A percentile compares a stretch with the other conserved stretches of the same genome.
phyloP scores from a whole-genome alignment of 2,797 vertebrate genomes.

The Lindbergichthys nudifrons region DNA sequence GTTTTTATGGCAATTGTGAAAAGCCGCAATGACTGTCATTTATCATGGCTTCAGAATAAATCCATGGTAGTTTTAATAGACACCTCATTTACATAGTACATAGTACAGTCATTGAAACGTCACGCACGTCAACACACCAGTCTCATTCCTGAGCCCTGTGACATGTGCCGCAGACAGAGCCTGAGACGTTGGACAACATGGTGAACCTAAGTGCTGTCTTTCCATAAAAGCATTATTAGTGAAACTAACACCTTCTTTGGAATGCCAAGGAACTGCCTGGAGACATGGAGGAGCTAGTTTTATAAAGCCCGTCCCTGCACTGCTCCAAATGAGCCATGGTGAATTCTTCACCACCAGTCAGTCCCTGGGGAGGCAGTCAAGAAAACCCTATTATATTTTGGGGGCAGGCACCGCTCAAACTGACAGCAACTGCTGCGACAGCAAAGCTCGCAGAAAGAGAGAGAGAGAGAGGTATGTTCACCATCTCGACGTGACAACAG shows the following conservation, averaged over 20 bases:
- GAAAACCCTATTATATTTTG: slow-evolving; percentile 87
- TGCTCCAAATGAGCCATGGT: slow-evolving; percentile 81
- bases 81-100: slow-evolving; percentile 50
- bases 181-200: slow-evolving; percentile 52
- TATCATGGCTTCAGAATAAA: slow-evolving; percentile 23
- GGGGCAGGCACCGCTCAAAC: slow-evolving; percentile 83
- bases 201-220: slow-evolving; percentile 57
- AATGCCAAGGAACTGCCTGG: slow-evolving; percentile 75
- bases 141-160: slow-evolving; percentile 29
- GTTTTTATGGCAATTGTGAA: slow-evolving; percentile 11
- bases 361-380: slow-evolving; percentile 80
- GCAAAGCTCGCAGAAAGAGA: slow-evolving; percentile 71
- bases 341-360: slow-evolving; percentile 84
- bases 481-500: slow-evolving; percentile 70
- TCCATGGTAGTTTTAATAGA: slow-evolving; percentile 27
- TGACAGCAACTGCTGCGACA: slow-evolving; percentile 87
- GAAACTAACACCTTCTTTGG: slow-evolving; percentile 79
- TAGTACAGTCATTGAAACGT: slow-evolving; percentile 11
- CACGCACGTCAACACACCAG: slow-evolving; percentile 17
- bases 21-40: slow-evolving; percentile 32
- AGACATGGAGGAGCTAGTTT: slow-evolving; percentile 78
- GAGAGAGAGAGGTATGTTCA: slow-evolving; percentile 62
- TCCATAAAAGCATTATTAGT: slow-evolving; percentile 74
- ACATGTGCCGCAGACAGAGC: slow-evolving; percentile 52
- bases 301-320: slow-evolving; percentile 75